Base-by-base conservation (phyloP, 2,797 vertebrate genomes). In the Lepidocolaptes lacrymiger region DNA sequence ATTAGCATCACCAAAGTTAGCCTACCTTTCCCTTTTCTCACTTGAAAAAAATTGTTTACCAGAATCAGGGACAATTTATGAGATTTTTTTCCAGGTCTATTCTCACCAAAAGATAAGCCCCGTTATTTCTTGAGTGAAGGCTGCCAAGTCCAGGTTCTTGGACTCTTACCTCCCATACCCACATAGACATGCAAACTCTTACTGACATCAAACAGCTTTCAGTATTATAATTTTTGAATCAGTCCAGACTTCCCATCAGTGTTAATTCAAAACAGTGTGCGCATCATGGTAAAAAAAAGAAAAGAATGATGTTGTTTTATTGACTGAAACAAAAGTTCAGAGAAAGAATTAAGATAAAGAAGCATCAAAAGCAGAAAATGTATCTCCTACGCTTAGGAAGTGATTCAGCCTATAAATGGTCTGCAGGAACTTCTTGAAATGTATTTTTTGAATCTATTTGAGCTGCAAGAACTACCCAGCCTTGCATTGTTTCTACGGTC, bases 241-340 rank as follows among this genome's bases (percentile, higher is more conserved):
- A 0, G 48, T 30, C 46, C 81, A 86, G 72, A 73, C 6, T 72
- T 87, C 36, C 26, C 37, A 67, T 36, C 0, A 0, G 32, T 44
- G 63, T 10, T 85, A 67, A 52, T 36, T 84, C 69, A 62, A 88
- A 80, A 68, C 0, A 0, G 3, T 0, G 0, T 1, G 0, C 32
- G 3, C 14, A 44, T 73, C 28, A 7, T 0, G 0, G 34, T 39
- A 10, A 77, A 68, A 55, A 80, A 23, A 15, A 17, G 9, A 21
- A 56, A 44, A 23, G 2, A 39, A 16, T 24, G 4, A 18, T 72
- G 24, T 43, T 14, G 0, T 21, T 61, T 89, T 68, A 64, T 37
- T 75, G 72, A 66, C 11, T 28, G 26, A 76, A 91, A 68, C 15
- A 44, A 81, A 72, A 88, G 4, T 3, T 21, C 1, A 5, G 51